Evolutionary conservation across 2,113 vertebrate genomes (phyloP).

Genomic region (Pygathrix nemaeus): DNA sequence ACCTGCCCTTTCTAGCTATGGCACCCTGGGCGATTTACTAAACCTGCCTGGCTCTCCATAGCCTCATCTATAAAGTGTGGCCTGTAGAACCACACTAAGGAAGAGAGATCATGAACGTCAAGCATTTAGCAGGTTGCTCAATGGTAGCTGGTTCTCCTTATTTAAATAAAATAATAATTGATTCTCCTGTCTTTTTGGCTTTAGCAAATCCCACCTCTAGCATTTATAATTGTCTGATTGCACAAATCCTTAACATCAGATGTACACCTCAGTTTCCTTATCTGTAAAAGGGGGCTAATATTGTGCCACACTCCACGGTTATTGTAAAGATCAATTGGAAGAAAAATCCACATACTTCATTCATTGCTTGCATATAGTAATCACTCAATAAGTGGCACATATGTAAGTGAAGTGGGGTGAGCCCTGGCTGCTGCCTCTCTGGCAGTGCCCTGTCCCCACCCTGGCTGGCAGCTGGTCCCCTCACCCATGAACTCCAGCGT

Average conservation of each 20-base stretch:
- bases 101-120: background rate
- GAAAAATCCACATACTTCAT: background rate
- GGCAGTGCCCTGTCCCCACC: background rate
- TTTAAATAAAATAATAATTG: conserved; percentile 19
- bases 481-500: conserved; percentile 98
- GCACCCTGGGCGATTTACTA: background rate
- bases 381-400: background rate
- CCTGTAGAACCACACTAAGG: background rate
- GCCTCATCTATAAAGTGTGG: background rate
- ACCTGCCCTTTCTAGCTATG: background rate
- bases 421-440: background rate
- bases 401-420: background rate
- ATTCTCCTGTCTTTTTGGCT: background rate
- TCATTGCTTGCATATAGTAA: background rate
- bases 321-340: background rate
- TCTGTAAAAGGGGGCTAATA: background rate
- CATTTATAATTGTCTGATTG: conserved; percentile 31
- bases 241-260: conserved; percentile 13
- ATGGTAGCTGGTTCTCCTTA: background rate
- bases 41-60: background rate
- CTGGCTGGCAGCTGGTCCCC: conserved; percentile 13
- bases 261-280: background rate
- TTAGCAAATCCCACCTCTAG: background rate
- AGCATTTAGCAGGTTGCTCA: conserved; percentile 15
- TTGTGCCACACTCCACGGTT: background rate